phyloP scores from a whole-genome alignment of 2,888 invertebrate genomes.

The Troides oblongomaculatus region DNA sequence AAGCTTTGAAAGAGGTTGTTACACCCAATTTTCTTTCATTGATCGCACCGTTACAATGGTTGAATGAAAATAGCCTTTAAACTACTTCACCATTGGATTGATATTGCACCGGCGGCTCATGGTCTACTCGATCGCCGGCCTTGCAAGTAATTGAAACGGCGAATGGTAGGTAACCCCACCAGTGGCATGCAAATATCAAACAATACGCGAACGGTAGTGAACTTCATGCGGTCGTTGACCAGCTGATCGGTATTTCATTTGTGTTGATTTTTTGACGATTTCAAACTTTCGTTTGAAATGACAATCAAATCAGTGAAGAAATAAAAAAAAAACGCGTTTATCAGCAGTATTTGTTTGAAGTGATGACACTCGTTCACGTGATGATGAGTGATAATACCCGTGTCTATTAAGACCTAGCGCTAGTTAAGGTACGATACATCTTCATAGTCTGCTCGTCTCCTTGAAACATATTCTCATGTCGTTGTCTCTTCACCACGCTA shows the following conservation, averaged over 20 bases:
- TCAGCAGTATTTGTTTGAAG: too few species aligned
- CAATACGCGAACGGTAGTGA: constrained; percentile 25
- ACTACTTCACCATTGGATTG: not conserved
- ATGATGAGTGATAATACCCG: too few species aligned
- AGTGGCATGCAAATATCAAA: constrained; percentile 23
- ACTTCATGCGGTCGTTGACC: constrained; percentile 26
- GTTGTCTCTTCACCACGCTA: too few species aligned
- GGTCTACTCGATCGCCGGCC: constrained; percentile 12
- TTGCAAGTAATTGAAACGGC: constrained; percentile 27
- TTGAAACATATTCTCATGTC: too few species aligned
- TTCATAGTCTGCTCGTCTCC: too few species aligned
- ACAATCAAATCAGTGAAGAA: too few species aligned
- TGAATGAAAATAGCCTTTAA: constrained; percentile 10
- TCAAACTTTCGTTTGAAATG: not conserved
- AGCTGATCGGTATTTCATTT: constrained; percentile 3
- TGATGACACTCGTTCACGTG: too few species aligned
- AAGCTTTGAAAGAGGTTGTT: constrained; percentile 9
- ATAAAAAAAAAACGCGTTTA: too few species aligned
- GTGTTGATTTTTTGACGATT: not conserved
- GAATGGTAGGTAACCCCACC: constrained; percentile 15
- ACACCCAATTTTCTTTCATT: constrained; percentile 20
- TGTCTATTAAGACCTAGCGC: too few species aligned
- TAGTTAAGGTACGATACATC: too few species aligned
- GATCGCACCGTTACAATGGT: constrained; percentile 4
- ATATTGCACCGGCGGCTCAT: constrained; percentile 1